Base-by-base conservation (phyloP, 2,888 invertebrate species). In the Aporophyla nigra region DNA sequence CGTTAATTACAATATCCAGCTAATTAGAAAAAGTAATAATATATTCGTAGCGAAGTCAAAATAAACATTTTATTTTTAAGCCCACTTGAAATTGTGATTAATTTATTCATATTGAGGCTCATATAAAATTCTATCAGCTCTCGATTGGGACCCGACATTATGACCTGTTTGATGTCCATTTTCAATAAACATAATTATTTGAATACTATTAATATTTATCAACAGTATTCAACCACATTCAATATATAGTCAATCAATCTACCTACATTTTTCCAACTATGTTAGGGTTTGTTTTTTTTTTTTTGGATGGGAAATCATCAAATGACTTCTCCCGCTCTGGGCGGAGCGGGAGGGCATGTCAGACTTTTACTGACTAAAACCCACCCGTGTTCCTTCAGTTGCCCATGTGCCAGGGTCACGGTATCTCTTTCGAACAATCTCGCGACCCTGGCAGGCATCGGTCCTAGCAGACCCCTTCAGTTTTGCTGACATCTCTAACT, bases 91-190 rank as follows among this genome's bases (percentile, higher is more conserved):
- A 74, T 71, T 63, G 40, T 71, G n/a, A 70, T 80, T 77, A 46
- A 65, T 70, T 70, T 70, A 74, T 84, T 74, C 21, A 59, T 71
- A 67, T 66, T 43, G 43, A 54, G 19, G 14, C 43, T 68, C 67
- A 81, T 73, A 65, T 70, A 59, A 72, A 65, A 84, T 84, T 78
- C 65, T 54, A 66, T 74, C 56, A 71, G 62, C 53, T 54, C 21
- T 61, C 12, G 65, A 69, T 67, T 56, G 40, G 16, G 46, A 71
- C n/a, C 2, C 33, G 6, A 43, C 43, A 16, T 49, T 67, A 49
- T 65, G 40, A 69, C 46, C 51, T 40, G 40, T 66, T 40, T 71
- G 12, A 77, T 67, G 27, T n/a, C n/a, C 24, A 7, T 54, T 72
- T 66, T 56, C 72, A 49, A 3, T 54, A 19, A 40, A 63, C 43